Percentiles rank a stretch among this genome's conserved stretches.
Conservation (phyloP, 2,113 vertebrate species). For the Sisor rabdophorus region DNA sequence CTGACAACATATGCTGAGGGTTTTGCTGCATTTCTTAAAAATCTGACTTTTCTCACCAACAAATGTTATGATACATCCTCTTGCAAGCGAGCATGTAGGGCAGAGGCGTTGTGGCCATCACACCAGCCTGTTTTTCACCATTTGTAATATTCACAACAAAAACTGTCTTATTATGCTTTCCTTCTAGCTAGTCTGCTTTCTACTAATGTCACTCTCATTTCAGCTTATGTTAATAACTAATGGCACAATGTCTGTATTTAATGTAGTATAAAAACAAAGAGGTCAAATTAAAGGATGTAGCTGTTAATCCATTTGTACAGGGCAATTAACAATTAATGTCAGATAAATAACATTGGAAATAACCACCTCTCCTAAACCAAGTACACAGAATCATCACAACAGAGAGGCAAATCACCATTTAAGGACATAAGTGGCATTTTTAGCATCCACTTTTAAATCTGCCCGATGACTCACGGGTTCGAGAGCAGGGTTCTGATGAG, state of each 20-base stretch:
- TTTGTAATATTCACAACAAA: background rate
- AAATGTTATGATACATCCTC: background rate
- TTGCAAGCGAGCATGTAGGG: background rate
- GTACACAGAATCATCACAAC: background rate
- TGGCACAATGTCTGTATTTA: background rate
- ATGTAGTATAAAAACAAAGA: background rate
- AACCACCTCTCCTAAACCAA: background rate
- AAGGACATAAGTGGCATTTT: slow-evolving; percentile 49
- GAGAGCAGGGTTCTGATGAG: slow-evolving; percentile 9
- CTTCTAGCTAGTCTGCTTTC: background rate
- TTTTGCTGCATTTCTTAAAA: background rate
- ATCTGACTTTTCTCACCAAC: background rate
- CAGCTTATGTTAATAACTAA: background rate
- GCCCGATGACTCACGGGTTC: background rate
- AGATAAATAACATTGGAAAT: background rate
- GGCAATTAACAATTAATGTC: background rate
- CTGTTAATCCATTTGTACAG: background rate
- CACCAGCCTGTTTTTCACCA: background rate
- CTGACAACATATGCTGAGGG: background rate
- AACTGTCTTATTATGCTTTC: background rate
- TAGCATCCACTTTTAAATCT: slow-evolving; percentile 51
- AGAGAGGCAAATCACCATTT: slow-evolving; percentile 40
- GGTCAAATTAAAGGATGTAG: background rate
- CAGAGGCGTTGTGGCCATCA: background rate
- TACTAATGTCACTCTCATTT: background rate